Evolutionary conservation across 2,113 vertebrate genomes (phyloP).

Genomic region (Pao palembangensis): DNA sequence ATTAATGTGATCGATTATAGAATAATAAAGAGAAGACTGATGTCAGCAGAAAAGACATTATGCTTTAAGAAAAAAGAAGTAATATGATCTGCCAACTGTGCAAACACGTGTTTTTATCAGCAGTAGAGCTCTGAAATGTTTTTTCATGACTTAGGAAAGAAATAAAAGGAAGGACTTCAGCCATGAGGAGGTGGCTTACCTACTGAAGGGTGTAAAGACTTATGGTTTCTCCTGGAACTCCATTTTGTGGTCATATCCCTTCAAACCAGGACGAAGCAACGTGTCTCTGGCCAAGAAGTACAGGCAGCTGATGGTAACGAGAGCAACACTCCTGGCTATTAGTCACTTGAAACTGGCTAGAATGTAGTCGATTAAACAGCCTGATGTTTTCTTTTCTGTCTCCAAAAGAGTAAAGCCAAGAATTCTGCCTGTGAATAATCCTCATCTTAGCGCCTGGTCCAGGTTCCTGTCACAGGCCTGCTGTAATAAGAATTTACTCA

Average conservation of each 20-base stretch:
- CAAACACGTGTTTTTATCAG: no score
- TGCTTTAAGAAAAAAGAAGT: neutral
- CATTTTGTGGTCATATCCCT: slow-evolving; percentile 70
- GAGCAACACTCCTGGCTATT: neutral
- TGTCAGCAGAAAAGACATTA: no score
- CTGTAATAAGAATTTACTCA: no score
- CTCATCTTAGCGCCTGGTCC: slow-evolving; percentile 6
- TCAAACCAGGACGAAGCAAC: slow-evolving; percentile 52
- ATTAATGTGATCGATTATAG: no score
- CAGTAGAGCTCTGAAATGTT: neutral
- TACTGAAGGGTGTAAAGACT: slow-evolving; percentile 52
- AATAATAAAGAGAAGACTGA: no score
- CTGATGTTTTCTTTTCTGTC: slow-evolving; percentile 13
- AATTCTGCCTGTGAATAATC: slow-evolving; percentile 1
- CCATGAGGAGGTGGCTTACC: slow-evolving; percentile 52
- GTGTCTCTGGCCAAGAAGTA: slow-evolving; percentile 68
- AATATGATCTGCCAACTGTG: no score
- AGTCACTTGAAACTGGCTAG: neutral
- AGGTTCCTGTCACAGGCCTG: neutral
- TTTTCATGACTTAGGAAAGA: slow-evolving; percentile 21
- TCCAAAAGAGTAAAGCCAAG: slow-evolving; percentile 20
- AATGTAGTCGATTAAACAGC: neutral
- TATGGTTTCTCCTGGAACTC: slow-evolving; percentile 68
- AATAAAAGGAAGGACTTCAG: slow-evolving; percentile 55
- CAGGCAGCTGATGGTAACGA: slow-evolving; percentile 43